Evolutionary conservation across 2,113 vertebrate species (phyloP), one percentile per base, ranked within the genome.

Genomic region (Toxotes jaculatrix): DNA sequence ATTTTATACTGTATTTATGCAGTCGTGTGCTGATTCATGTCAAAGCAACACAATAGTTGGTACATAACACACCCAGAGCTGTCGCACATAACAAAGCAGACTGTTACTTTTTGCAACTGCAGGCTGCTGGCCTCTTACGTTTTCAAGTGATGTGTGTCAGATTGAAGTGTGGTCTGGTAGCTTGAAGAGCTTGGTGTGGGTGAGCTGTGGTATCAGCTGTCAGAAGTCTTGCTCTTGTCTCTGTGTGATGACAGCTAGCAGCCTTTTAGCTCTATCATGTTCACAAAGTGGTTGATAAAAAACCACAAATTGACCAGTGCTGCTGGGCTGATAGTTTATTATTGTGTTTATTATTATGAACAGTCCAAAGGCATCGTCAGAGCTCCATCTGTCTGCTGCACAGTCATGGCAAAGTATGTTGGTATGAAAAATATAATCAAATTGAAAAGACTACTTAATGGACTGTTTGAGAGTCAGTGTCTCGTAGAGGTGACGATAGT

Each of bases 401-500:
- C 23, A 9, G n/a, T 64, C 53, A 67, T 7, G 3, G 16, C 40
- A 55, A 32, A 63, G 12, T 38, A 27, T 38, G 32, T 3, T 13
- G n/a, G 5, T 34, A 32, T 43, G 8, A 59, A 75, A 32, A 73
- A 40, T 19, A 27, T 12, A 4, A 65, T 43, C 0, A 9, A 9
- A 59, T 47, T 49, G 11, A 19, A 65, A 73, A 27, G 23, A 42
- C 45, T 31, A 43, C 75, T 74, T 79, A 55, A 17, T 61, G 71
- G 62, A 31, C 77, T 40, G 13, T 89, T 90, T 66, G 32, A 80
- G 65, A 80, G 68, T 71, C 79, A 65, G 47, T 74, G 82, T 88
- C 7, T 83, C 56, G 40, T 60, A 66, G 31, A 89, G 80, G 80
- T 92, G 91, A 63, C 38, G 74, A 87, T 53, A 34, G 2, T 78